phyloP scores from a whole-genome alignment of 2,888 invertebrate species.

The Stenodema calcarata region DNA sequence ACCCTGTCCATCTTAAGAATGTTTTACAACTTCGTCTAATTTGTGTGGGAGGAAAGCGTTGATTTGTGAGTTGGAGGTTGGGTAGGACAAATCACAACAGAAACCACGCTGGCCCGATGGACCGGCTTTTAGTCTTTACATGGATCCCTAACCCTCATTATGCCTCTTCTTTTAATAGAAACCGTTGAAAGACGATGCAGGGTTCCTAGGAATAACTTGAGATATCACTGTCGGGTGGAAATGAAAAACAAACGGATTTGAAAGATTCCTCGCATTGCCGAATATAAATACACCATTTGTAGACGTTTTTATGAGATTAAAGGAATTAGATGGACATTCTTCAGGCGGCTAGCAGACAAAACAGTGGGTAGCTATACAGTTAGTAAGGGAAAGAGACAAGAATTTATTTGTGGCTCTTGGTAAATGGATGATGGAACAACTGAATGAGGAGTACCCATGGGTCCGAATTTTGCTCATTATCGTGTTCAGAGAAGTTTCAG shows the following conservation, averaged over 20 bases:
- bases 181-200: neutral
- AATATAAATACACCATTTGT: neutral
- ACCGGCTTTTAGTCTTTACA: conserved; percentile 6
- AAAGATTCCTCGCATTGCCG: neutral
- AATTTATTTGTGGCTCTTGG: neutral
- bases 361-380: neutral
- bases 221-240: neutral
- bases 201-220: neutral
- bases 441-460: too few relatives aligned
- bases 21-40: conserved; percentile 17
- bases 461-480: too few relatives aligned
- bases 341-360: neutral
- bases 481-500: too few relatives aligned
- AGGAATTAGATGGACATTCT: neutral
- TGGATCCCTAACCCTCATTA: neutral
- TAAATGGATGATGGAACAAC: neutral
- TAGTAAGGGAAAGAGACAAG: neutral
- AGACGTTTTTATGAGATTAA: neutral
- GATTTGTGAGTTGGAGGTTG: conserved; percentile 9
- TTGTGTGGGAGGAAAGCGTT: neutral
- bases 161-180: conserved; percentile 12
- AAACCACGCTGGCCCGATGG: neutral
- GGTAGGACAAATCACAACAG: conserved; percentile 7
- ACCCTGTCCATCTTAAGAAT: neutral
- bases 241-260: neutral